These are phyloP conservation scores for Melipona bicolor DNA, from an alignment of 2,888 invertebrate species.

Conservation along the genomic window DNA sequence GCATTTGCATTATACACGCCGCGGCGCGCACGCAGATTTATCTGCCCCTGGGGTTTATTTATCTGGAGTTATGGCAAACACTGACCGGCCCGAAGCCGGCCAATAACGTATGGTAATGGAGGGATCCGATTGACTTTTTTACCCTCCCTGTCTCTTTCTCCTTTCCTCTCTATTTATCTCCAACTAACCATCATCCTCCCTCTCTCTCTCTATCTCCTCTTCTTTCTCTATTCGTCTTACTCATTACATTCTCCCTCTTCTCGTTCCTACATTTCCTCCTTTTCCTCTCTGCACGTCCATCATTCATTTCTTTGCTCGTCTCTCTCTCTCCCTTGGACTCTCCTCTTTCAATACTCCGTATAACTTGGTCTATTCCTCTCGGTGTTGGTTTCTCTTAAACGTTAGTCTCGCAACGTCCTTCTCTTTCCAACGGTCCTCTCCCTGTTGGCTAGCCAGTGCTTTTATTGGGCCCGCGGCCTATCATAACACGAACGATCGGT, in stretches of 20 bases:
- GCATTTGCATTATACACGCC: slow-evolving; percentile 84
- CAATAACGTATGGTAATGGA: slow-evolving; percentile 83
- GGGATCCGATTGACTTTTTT: slow-evolving; percentile 78
- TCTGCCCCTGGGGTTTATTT: slow-evolving; percentile 82
- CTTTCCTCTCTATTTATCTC: slow-evolving; percentile 49
- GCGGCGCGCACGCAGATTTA: slow-evolving; percentile 79
- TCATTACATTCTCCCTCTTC: slow-evolving; percentile 27
- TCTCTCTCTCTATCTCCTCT: slow-evolving; percentile 14
- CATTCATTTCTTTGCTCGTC: slow-evolving; percentile 48
- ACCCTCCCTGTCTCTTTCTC: slow-evolving; percentile 51
- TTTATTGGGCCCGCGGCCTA: slow-evolving; percentile 73
- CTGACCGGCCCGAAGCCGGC: slow-evolving; percentile 77
- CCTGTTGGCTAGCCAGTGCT: slow-evolving; percentile 44
- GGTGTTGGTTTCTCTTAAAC: not conserved
- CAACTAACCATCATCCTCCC: slow-evolving; percentile 21
- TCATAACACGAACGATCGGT: slow-evolving; percentile 75
- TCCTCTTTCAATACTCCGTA: slow-evolving; percentile 31
- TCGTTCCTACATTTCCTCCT: slow-evolving; percentile 5
- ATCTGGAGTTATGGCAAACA: slow-evolving; percentile 83
- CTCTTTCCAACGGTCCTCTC: not conserved
- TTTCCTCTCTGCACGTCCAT: slow-evolving; percentile 31
- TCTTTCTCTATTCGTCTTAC: slow-evolving; percentile 11
- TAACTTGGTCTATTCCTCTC: not conserved
- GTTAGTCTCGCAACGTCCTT: not conserved
- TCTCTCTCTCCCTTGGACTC: not conserved